Base-by-base conservation (phyloP, 1,140 invertebrate genomes). In the Drosophila nigromelanica region DNA sequence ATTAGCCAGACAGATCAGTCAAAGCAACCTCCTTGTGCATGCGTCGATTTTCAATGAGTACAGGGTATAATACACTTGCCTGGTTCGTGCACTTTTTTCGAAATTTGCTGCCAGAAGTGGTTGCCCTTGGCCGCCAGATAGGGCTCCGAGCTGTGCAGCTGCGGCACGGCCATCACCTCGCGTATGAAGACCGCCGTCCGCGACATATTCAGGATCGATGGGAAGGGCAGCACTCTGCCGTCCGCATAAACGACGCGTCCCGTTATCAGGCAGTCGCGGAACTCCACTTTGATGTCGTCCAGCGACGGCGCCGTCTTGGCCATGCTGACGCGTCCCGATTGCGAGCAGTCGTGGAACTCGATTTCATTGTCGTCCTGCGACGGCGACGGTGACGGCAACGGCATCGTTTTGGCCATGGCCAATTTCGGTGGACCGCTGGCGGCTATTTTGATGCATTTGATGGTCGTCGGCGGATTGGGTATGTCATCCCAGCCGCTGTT, bases 101-200 rank as follows among this genome's bases (percentile, higher is more conserved):
- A 12, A 3, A 91, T 61, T 7, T 58, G 11, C 5, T 21, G 24
- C 90, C 90, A 91, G 51, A 72, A 54, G 0, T 47, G 50, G 4
- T 62, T 15, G 5, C 43, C 24, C 24, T 60, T 61, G n/a, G 0
- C 4, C 5, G n/a, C 5, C 47, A 77, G 8, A 5, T 50, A 50
- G 0, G 42, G 24, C n/a, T 72, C 21, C 24, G 51, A 73, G 8
- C 61, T 72, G 27, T 91, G 90, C 10, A 91, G 35, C 3, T 80
- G 67, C 6, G 90, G 90, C 33, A 91, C 70, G 2, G 79, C 69
- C 71, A 91, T 55, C 30, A 87, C 66, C 52, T 90, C 85, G 1
- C 89, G 73, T 40, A 91, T 85, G 18, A 91, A 64, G 2, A 52
- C 11, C 0, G 69, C 56, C 0, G 69, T 50, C 0, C 64, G 52